Base-by-base conservation (phyloP, 2,888 invertebrate species). In the Aspidiotus rigidus region DNA sequence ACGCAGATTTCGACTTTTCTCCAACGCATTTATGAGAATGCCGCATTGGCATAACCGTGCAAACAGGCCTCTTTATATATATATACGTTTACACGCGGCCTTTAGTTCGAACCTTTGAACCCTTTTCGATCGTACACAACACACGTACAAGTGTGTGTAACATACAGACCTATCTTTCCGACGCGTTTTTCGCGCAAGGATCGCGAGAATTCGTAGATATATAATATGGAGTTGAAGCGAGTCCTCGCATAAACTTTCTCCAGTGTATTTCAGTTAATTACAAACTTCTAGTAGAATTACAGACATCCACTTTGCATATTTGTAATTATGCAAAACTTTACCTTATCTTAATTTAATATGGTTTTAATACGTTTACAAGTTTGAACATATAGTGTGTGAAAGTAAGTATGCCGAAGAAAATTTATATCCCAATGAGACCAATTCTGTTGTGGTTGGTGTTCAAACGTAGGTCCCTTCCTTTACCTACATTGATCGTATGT, bases 301-400 rank as follows among this genome's bases (percentile, higher is more conserved):
- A 67, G 67, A 67, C 67, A 59, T 67, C 59, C 60, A 67, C 67
- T 67, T 67, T 67, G 67, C 67, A 67, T 67, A 67, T 59, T 67
- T 67, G 67, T 67, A 67, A 67, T 67, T 67, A 67, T 67, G 60
- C 60, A 60, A 67, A 67, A 67, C 67, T 67, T 67, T 60, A 60
- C 67, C 67, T 67, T 67, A 67, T 67, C 67, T 67, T 67, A 67
- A 67, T 67, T 67, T 67, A 67, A 67, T 67, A 67, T 60, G 57
- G 67, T 60, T 67, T 67, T 67, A 67, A 67, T 67, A 60, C 53
- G 67, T 67, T 67, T 57, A 67, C 67, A 67, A 67, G 67, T 67
- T 67, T 44, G 49, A 66, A 40, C 44, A 11, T 42, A 56, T 42
- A 64, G 40, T 17, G 39, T 56, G 56, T 28, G 28, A 55, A 53